Evolutionary conservation across 2,113 vertebrate genomes (phyloP), one percentile per base, ranked within the genome.

Genomic region (Ondatra zibethicus): DNA sequence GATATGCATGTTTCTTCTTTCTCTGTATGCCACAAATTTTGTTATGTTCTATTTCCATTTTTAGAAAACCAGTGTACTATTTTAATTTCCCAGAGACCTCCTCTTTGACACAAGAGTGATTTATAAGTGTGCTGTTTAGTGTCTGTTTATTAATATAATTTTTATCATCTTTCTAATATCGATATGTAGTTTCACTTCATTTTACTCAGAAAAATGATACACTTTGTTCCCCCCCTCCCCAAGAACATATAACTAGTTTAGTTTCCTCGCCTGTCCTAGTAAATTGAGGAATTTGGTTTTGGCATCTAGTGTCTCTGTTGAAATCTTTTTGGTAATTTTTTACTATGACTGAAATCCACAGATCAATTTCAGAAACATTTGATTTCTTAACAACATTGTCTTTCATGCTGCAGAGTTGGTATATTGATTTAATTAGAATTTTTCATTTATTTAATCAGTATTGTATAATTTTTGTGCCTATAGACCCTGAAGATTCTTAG

Each of bases 31-130:
- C 25, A 81, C 73, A 87, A 36, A 80, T 93, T 78, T 70, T 63
- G 14, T 25, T 92, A 76, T 73, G 11, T 73, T 92, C 39, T 39
- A 89, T 70, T 96, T 76, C 52, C 50, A 89, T 92, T 75, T 36
- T 63, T 39, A 63, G 39, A 63, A 63, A 63, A 29, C 33, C 4
- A 42, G 27, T 47, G 13, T 55, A 55, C 5, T 52, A 42, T 66
- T 85, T 94, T 68, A 27, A 19, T 58, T 91, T 91, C 23, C 75
- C 68, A 25, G 52, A 84, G 6, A 84, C 36, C 68, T 72, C 27
- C 7, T 82, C 75, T 93, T 88, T 91, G 75, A 84, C 29, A 21
- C 42, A 86, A 68, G 17, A 47, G 58, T 92, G 77, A 80, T 91
- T 87, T 81, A 72, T 47, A 45, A 80, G 68, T 75, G 33, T 88